Evolutionary conservation across 2,113 vertebrate species (phyloP).

Genomic region (Odocoileus hemionus): DNA sequence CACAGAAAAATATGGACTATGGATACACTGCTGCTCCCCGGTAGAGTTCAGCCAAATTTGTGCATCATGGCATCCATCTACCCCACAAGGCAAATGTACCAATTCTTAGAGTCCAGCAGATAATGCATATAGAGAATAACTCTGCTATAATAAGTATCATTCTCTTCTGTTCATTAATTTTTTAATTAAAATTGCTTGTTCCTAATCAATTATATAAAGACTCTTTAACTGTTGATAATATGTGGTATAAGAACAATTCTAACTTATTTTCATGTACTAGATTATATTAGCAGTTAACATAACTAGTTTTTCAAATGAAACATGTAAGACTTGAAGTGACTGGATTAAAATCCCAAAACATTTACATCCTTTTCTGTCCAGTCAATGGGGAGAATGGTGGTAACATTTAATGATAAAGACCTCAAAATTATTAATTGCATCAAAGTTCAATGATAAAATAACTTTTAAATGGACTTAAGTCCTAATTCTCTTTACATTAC

Average conservation of each 20-base stretch:
- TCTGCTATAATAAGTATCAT: neutral
- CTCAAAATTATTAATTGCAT: constrained; percentile 1
- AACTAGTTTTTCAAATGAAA: constrained; percentile 27
- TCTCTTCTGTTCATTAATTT: constrained; percentile 3
- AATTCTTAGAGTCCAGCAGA: constrained; percentile 48
- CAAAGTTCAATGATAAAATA: constrained; percentile 30
- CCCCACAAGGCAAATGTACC: constrained; percentile 1
- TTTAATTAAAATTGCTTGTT: neutral
- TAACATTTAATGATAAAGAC: constrained; percentile 43
- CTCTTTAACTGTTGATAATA: neutral
- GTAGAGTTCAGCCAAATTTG: constrained; percentile 26
- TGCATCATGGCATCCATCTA: neutral
- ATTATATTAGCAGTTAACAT: neutral
- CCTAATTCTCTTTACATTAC: constrained; percentile 43
- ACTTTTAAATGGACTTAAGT: constrained; percentile 40
- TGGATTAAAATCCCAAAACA: constrained; percentile 46
- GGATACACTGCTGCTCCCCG: constrained; percentile 34
- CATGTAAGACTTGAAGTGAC: constrained; percentile 29
- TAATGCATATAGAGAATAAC: neutral
- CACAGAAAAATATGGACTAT: constrained; percentile 48
- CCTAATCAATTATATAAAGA: constrained; percentile 23
- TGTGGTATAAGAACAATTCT: constrained; percentile 23
- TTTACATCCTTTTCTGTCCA: constrained; percentile 40
- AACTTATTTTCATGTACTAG: constrained; percentile 23
- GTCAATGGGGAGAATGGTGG: neutral